phyloP scores from a whole-genome alignment of 2,797 vertebrate genomes.

The Diglossa cyanea region DNA sequence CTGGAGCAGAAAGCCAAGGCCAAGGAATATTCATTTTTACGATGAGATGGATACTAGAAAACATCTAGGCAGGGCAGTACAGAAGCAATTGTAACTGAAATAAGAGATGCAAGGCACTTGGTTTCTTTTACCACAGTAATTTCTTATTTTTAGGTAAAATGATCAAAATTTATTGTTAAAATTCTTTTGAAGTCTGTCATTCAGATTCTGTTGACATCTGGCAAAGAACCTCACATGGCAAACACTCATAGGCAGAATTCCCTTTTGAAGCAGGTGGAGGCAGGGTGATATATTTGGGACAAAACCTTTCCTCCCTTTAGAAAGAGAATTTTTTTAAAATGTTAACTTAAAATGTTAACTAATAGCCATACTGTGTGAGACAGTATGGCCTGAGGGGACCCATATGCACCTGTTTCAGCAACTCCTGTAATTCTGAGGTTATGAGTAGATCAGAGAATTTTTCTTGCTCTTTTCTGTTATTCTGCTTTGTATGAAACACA shows the following conservation, averaged over 20 bases:
- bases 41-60: background rate
- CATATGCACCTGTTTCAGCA: background rate
- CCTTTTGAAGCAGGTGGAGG: background rate
- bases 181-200: background rate
- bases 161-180: background rate
- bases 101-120: background rate
- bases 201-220: background rate
- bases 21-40: background rate
- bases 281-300: background rate
- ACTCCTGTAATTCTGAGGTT: background rate
- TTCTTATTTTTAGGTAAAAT: background rate
- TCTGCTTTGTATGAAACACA: background rate
- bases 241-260: background rate
- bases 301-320: background rate
- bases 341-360: background rate
- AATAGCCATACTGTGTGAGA: background rate
- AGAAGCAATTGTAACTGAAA: background rate
- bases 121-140: background rate
- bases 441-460: background rate
- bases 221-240: background rate
- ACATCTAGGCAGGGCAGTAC: background rate
- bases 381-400: background rate
- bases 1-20: background rate
- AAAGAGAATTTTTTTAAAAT: background rate
- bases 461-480: background rate